Evolutionary conservation across 2,888 invertebrate species (phyloP).

Genomic region (Drosophila maculinotata): DNA sequence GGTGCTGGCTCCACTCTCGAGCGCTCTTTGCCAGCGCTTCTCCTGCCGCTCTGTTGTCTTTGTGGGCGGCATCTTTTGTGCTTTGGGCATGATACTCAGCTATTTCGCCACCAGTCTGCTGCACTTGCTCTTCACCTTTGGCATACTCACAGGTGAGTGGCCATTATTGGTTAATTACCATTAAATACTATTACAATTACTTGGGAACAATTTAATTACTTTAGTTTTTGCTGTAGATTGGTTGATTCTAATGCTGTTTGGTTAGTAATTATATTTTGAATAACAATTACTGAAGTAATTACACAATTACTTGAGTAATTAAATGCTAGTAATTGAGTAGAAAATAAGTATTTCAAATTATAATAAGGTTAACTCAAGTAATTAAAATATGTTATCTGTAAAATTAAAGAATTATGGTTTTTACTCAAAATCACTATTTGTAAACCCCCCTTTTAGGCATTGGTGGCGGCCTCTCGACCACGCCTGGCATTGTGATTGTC

Average conservation of each 20-base stretch:
- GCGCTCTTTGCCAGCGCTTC: constrained; percentile 90
- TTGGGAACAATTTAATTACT: background rate
- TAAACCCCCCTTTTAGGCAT: constrained; percentile 86
- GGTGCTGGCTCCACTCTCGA: constrained; percentile 91
- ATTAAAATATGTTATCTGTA: too few species aligned
- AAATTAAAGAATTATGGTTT: too few species aligned
- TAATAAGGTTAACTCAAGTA: too few species aligned
- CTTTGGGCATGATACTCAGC: constrained; percentile 89
- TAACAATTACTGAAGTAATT: background rate
- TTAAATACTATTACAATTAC: background rate
- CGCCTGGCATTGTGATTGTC: constrained; percentile 92
- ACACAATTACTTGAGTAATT: background rate
- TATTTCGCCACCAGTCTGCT: constrained; percentile 90
- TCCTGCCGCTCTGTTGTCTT: constrained; percentile 90
- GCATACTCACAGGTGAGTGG: constrained; percentile 89
- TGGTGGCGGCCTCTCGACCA: constrained; percentile 92
- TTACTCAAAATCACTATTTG: too few species aligned
- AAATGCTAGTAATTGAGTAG: background rate
- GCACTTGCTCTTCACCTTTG: constrained; percentile 90
- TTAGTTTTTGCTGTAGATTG: background rate
- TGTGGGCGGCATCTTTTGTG: constrained; percentile 90
- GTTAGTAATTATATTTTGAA: too few species aligned
- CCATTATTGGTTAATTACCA: background rate
- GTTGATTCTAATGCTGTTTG: too few species aligned
- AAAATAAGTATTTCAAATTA: too few species aligned